Evolutionary conservation across 2,888 invertebrate species (phyloP), one percentile per base, ranked within the genome.

Genomic region (Tiliacea citrago): DNA sequence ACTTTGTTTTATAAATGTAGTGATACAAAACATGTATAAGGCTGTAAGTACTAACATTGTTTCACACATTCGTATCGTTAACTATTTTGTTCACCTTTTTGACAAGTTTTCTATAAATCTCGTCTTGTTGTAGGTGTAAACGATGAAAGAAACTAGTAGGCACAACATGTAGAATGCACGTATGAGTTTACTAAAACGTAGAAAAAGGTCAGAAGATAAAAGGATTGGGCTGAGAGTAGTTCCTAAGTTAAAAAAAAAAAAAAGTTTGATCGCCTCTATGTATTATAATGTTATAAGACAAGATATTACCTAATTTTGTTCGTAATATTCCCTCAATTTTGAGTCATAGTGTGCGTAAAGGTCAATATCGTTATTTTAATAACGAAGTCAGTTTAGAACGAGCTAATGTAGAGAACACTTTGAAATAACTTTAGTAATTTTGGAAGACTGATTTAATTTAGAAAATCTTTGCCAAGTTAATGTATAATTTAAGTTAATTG

Each of bases 401-500:
- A 80, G 73, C 80, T 62, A 42, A 73, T 29, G 7, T 61, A 51
- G n/a, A 60, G 53, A 66, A 66, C 16, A 61, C 68, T 76, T 75
- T 39, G 45, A 24, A 82, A 77, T 77, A 77, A 77, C 47, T 79
- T 61, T 35, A 65, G 49, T 67, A 67, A 78, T 63, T 68, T 83
- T 18, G 65, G 35, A 78, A 68, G 21, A n/a, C 13, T 79, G 63
- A 67, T 78, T 78, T 71, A 71, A 83, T 79, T 68, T 55, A 57
- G 60, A 78, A 78, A 71, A 72, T 72, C 62, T 81, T 72, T 47
- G 24, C 60, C 7, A 57, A 83, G 51, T 83, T 83, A 39, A 66
- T 83, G 68, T 83, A 35, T 67, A 82, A 67, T 77, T 69, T 49
- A 68, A 70, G 12, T 63, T 35, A 83, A 58, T 58, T 71, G 24